Conservation (phyloP, 2,888 invertebrate species). For the Xylota segnis region DNA sequence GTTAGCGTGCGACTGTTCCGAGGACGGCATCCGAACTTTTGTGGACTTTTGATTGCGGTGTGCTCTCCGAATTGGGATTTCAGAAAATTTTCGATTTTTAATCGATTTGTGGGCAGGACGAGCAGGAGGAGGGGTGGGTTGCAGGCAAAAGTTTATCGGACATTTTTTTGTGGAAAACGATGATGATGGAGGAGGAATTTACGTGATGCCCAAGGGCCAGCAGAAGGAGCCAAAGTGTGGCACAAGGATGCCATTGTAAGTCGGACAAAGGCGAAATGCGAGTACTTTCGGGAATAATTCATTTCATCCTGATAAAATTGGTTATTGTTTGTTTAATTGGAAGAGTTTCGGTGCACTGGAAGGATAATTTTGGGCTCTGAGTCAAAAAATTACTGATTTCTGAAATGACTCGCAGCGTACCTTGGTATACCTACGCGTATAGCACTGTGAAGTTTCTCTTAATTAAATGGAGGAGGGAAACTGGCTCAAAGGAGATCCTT, state of each 20-base stretch:
- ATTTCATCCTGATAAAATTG: constrained; percentile 57
- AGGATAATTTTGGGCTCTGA: not conserved
- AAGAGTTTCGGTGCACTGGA: not conserved
- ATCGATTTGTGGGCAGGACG: constrained; percentile 56
- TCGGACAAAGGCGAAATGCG: constrained; percentile 12
- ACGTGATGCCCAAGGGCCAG: constrained; percentile 60
- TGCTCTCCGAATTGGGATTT: constrained; percentile 63
- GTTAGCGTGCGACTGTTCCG: constrained; percentile 50
- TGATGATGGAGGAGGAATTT: constrained; percentile 55
- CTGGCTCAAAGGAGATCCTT: too few relatives aligned
- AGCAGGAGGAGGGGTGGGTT: too few relatives aligned
- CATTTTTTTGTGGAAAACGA: constrained; percentile 23
- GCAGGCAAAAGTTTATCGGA: constrained; percentile 46
- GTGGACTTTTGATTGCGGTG: constrained; percentile 69
- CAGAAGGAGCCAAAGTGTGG: constrained; percentile 41
- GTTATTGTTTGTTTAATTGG: constrained; percentile 55
- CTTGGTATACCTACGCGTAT: too few relatives aligned
- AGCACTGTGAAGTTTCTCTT: too few relatives aligned
- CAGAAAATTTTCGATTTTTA: constrained; percentile 63
- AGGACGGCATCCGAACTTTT: constrained; percentile 44
- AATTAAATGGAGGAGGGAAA: too few relatives aligned
- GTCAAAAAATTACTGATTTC: too few relatives aligned
- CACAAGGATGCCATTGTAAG: constrained; percentile 15
- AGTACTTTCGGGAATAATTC: constrained; percentile 51
- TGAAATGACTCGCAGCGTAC: too few relatives aligned